phyloP scores from a whole-genome alignment of 2,888 invertebrate genomes.

The Drosophila suboccidentalis region DNA sequence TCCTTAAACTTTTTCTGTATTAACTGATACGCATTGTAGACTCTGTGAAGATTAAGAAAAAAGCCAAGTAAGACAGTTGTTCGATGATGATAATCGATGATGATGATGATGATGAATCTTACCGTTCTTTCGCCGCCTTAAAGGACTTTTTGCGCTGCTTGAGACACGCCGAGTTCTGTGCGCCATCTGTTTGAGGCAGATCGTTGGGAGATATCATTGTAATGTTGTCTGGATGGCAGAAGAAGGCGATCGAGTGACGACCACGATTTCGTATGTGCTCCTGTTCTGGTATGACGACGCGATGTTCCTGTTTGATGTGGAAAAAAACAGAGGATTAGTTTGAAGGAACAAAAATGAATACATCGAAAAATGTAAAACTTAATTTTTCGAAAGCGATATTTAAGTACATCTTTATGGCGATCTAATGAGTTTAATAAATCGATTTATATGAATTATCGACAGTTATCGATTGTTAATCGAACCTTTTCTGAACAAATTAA shows the following conservation, averaged over 20 bases:
- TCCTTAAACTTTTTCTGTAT: conserved; percentile 90
- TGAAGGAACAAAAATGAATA: neutral
- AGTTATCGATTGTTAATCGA: no score
- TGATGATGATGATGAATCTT: conserved; percentile 21
- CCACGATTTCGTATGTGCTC: conserved; percentile 88
- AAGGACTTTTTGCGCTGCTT: conserved; percentile 85
- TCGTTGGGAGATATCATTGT: conserved; percentile 85
- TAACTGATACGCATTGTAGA: conserved; percentile 90
- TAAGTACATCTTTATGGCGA: no score
- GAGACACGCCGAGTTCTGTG: conserved; percentile 78
- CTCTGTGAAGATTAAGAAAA: conserved; percentile 83
- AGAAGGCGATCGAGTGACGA: conserved; percentile 92
- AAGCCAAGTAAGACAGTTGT: neutral
- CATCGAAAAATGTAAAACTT: no score
- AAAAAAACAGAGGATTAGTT: conserved; percentile 4
- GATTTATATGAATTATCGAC: no score
- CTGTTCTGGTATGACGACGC: conserved; percentile 90
- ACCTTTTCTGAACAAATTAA: no score
- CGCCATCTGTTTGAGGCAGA: conserved; percentile 81
- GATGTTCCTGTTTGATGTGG: conserved; percentile 87
- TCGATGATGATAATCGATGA: neutral
- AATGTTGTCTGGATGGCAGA: conserved; percentile 89
- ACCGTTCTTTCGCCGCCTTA: conserved; percentile 86
- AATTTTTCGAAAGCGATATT: no score
- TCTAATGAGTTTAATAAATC: no score